Conservation (phyloP, 23 tunicate genomes). For the Trididemnum clinides region DNA sequence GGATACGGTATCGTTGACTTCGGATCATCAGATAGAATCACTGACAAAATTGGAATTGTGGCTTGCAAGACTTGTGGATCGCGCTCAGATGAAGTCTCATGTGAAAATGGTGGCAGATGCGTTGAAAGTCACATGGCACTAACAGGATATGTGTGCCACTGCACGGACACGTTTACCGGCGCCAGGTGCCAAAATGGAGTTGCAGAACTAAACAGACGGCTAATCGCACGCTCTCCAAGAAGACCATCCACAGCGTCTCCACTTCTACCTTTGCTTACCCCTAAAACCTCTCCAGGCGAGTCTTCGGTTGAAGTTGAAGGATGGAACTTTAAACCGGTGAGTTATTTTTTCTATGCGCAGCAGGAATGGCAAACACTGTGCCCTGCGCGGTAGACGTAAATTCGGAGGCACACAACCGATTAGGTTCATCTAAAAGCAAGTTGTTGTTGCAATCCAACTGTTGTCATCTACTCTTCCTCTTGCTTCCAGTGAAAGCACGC, state of each 20-base stretch:
- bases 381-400: background rate
- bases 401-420: background rate
- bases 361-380: too few species aligned
- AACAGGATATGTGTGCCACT: conserved; percentile 53
- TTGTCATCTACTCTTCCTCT: too few species aligned
- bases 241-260: background rate
- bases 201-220: background rate
- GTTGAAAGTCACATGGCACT: conserved; percentile 44
- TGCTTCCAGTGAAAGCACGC: too few species aligned
- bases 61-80: conserved; percentile 70
- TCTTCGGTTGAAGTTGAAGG: background rate
- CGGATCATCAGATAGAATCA: conserved; percentile 37
- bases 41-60: conserved; percentile 64
- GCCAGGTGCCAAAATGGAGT: conserved; percentile 26
- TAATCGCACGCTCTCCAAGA: background rate
- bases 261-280: background rate
- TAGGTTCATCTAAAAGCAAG: too few species aligned
- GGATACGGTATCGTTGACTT: conserved; percentile 43
- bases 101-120: conserved; percentile 50
- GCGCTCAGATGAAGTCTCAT: conserved; percentile 38
- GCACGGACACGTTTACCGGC: conserved; percentile 50
- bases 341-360: background rate
- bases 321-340: background rate
- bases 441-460: too few species aligned
- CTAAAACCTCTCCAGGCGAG: background rate